Conservation (phyloP, 64 coral and sea anemone species). For the Dendronephthya gigantea region DNA sequence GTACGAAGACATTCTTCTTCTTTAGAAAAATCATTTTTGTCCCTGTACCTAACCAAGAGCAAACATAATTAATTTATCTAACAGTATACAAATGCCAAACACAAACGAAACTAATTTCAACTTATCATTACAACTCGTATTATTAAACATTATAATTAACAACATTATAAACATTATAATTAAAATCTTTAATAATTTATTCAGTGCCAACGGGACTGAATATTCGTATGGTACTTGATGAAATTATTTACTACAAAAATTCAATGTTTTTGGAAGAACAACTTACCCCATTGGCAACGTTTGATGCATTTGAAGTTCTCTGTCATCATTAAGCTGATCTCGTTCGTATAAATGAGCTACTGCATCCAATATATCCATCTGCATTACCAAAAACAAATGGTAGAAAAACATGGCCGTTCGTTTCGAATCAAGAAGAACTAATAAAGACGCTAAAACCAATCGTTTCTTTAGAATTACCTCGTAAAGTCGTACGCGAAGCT, state of each 20-base stretch:
- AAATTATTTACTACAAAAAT: too few relatives aligned
- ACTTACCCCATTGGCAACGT: not conserved
- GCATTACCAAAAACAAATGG: not conserved
- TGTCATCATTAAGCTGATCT: not conserved
- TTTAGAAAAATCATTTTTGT: not conserved
- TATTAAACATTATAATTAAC: too few relatives aligned
- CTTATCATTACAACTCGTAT: too few relatives aligned
- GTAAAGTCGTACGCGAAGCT: not conserved
- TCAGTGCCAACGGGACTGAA: too few relatives aligned
- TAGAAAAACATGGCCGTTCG: not conserved
- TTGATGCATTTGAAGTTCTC: not conserved
- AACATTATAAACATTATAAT: too few relatives aligned
- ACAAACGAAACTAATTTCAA: too few relatives aligned
- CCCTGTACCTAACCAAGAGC: not conserved
- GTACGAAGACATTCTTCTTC: not conserved
- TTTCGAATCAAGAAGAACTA: not conserved
- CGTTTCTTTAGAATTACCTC: not conserved
- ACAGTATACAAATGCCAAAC: not conserved
- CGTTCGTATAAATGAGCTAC: conserved; percentile 1
- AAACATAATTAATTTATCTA: not conserved
- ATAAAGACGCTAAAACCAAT: not conserved
- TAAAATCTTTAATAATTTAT: too few relatives aligned
- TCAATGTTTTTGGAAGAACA: not conserved
- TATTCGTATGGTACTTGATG: too few relatives aligned
- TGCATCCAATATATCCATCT: not conserved